Base-by-base conservation (phyloP, 2,888 invertebrate genomes). In the Phortica magna region DNA sequence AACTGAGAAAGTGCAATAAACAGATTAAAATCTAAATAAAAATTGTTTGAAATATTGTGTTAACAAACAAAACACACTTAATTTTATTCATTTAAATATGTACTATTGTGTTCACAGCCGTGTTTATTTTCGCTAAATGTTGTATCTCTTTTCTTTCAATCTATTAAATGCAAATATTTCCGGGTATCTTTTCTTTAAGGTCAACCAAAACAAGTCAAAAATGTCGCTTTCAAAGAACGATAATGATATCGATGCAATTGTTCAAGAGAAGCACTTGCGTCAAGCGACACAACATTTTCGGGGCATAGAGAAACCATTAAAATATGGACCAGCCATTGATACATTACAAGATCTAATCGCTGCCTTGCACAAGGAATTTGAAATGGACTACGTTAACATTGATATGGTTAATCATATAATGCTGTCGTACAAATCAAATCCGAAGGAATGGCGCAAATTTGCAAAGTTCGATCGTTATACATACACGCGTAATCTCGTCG, bases 401-500 rank as follows among this genome's bases (percentile, higher is more conserved):
- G 98, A 99, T 83, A 94, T 97, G 89, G 98, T 99, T 9, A 95
- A 96, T 88, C 95, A 95, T 76, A 91, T 98, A 76, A 95, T 94
- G 93, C 89, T 93, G 1, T 92, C 93, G 0, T 99, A 99, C 93
- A 96, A 96, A 90, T 97, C 97, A 59, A 96, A 98, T 85, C 95
- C 96, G 0, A 94, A 94, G 22, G 98, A 99, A 81, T 99, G 99
- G 99, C 95, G 94, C 89, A 96, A 96, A 90, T 99, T 94, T 89
- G 98, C 98, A 4, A 98, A 98, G 90, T 99, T 97, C 89, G 98
- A 99, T 92, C 94, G 96, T 90, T 92, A 78, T 85, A 98, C 97
- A 89, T 99, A 99, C 91, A 99, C 99, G 0, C 93, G 99, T 48
- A 99, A 99, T 92, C 93, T 99, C 84, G 98, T 99, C 0, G 98